Evolutionary conservation across 1,140 invertebrate species (phyloP).

Genomic region (Alviniconcha marisindica): DNA sequence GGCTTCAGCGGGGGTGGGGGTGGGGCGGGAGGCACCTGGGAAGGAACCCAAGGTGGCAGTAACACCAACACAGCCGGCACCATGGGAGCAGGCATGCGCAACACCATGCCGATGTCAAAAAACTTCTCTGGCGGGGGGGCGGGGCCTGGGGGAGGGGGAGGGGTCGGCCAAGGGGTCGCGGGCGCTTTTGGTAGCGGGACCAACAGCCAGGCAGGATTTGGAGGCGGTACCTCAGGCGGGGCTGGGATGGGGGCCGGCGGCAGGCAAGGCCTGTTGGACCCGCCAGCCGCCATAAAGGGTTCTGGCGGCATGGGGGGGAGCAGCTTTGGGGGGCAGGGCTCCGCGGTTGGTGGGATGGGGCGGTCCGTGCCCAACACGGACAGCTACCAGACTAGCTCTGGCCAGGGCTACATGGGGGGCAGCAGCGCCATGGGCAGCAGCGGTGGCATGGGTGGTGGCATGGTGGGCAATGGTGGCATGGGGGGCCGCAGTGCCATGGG

Average conservation of each 20-base stretch:
- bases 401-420: not conserved
- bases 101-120: conserved; percentile 32
- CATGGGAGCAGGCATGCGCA: not conserved
- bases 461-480: not conserved
- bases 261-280: not conserved
- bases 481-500: not conserved
- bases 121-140: conserved; percentile 38
- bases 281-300: not conserved
- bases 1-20: conserved; percentile 17
- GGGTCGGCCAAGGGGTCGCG: not conserved
- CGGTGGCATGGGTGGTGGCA: not conserved
- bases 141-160: conserved; percentile 22
- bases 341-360: conserved; percentile 23
- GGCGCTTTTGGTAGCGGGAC: conserved; percentile 19
- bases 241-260: not conserved
- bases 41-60: conserved; percentile 20
- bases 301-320: not conserved
- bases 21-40: conserved; percentile 12
- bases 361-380: not conserved
- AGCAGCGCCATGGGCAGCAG: not conserved
- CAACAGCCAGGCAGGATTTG: not conserved
- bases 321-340: not conserved
- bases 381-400: not conserved
- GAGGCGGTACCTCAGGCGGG: not conserved
- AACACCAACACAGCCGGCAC: not conserved